Evolutionary conservation across 1,140 invertebrate species (phyloP).

Genomic region (Nilaparvata lugens): DNA sequence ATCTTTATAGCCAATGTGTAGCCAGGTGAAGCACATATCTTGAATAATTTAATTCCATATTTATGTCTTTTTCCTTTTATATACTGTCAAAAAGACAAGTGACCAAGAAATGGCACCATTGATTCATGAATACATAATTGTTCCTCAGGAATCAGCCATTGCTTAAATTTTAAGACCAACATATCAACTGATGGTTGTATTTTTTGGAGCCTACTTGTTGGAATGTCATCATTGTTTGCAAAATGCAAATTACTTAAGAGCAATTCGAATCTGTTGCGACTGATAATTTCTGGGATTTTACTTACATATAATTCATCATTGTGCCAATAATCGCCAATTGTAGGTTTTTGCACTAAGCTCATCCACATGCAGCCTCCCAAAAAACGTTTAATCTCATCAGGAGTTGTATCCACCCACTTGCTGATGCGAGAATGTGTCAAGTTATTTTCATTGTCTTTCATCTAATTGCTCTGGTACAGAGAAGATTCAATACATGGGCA

Average conservation of each 20-base stretch:
- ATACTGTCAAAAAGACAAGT: slow-evolving; percentile 32
- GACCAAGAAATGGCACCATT: slow-evolving; percentile 29
- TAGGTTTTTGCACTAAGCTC: background rate
- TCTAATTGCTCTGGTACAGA: too few relatives aligned
- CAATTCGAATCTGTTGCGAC: background rate
- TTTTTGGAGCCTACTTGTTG: background rate
- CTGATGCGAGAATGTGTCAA: background rate
- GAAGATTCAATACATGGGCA: too few relatives aligned
- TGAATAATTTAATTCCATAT: too few relatives aligned
- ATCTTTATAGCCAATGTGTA: slow-evolving; percentile 23
- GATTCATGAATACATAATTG: slow-evolving; percentile 32
- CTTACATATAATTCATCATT: background rate
- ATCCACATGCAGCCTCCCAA: background rate
- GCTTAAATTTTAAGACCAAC: slow-evolving; percentile 5
- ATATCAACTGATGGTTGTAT: background rate
- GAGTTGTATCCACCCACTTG: background rate
- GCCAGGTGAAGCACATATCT: slow-evolving; percentile 25
- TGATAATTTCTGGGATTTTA: background rate
- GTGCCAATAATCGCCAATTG: background rate
- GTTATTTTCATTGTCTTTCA: too few relatives aligned
- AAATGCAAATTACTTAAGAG: background rate
- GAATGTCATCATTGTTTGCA: background rate
- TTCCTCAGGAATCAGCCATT: slow-evolving; percentile 16
- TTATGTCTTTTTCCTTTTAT: slow-evolving; percentile 31
- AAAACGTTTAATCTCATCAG: background rate